Evolutionary conservation across 2,888 invertebrate genomes (phyloP).

Genomic region (Drosophila greeni): DNA sequence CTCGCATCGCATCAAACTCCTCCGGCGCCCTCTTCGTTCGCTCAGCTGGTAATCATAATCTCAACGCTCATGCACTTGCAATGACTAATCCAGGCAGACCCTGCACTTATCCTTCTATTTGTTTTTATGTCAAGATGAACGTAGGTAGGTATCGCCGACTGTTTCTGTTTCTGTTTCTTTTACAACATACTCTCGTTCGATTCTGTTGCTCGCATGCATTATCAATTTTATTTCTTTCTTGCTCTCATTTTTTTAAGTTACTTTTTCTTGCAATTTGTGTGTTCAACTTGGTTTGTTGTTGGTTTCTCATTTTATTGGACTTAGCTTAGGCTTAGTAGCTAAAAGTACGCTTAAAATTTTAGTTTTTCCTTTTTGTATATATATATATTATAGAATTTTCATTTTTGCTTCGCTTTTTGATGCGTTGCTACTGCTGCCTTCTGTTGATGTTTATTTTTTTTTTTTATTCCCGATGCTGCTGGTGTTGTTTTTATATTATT

Average conservation of each 20-base stretch:
- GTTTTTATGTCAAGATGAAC: constrained; percentile 55
- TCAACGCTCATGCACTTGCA: constrained; percentile 63
- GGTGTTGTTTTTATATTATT: constrained; percentile 42
- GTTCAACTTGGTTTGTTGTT: constrained; percentile 60
- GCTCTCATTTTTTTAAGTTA: constrained; percentile 38
- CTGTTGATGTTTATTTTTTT: constrained; percentile 7
- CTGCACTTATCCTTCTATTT: constrained; percentile 38
- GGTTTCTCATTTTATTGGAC: constrained; percentile 58
- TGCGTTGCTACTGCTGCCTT: constrained; percentile 50
- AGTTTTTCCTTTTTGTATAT: constrained; percentile 49
- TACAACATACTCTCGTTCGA: constrained; percentile 26
- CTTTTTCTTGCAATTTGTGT: constrained; percentile 64
- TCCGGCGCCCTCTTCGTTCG: constrained; percentile 42
- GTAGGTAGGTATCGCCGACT: constrained; percentile 67
- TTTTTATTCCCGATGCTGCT: constrained; percentile 17
- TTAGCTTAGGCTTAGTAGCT: constrained; percentile 70
- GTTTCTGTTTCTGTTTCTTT: constrained; percentile 48
- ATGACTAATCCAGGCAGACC: constrained; percentile 62
- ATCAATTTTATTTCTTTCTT: constrained; percentile 41
- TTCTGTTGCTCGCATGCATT: constrained; percentile 50
- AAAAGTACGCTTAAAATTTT: constrained; percentile 70
- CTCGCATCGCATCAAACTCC: constrained; percentile 44
- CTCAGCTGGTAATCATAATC: constrained; percentile 50
- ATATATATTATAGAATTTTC: constrained; percentile 67
- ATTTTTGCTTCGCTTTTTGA: constrained; percentile 57